Evolutionary conservation across 1,140 invertebrate genomes (phyloP).

Genomic region (Platyura marginata): DNA sequence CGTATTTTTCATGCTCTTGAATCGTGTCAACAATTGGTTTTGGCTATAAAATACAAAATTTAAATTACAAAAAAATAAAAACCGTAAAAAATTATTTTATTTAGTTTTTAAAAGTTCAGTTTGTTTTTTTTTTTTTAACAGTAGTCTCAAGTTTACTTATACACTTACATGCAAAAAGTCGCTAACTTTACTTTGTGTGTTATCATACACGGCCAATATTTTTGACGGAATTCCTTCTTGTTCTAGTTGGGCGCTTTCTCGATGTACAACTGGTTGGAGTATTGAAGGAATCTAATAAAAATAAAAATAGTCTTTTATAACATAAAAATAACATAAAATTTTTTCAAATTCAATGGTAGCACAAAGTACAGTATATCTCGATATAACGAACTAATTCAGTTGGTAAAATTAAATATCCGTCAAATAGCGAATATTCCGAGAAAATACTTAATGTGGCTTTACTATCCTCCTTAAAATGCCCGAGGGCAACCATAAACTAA

Average conservation of each 20-base stretch:
- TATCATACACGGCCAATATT: constrained; percentile 16
- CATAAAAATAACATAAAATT: too few relatives aligned
- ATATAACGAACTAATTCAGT: too few relatives aligned
- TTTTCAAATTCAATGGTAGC: too few relatives aligned
- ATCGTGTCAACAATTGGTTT: constrained; percentile 34
- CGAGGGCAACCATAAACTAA: too few relatives aligned
- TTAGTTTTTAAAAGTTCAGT: too few relatives aligned
- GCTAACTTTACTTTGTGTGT: constrained; percentile 14
- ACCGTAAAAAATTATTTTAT: background rate
- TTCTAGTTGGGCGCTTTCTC: constrained; percentile 20
- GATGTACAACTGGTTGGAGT: background rate
- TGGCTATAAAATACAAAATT: constrained; percentile 17
- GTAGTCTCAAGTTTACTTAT: background rate
- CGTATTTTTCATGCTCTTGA: constrained; percentile 36
- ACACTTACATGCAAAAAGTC: constrained; percentile 16
- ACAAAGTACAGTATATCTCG: too few relatives aligned
- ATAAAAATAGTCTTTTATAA: too few relatives aligned
- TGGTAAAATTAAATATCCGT: too few relatives aligned
- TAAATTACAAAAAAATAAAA: background rate
- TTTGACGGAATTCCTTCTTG: constrained; percentile 18
- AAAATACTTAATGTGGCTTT: too few relatives aligned
- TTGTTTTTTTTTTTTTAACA: background rate
- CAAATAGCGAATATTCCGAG: too few relatives aligned
- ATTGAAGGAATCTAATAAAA: too few relatives aligned
- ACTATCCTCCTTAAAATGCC: too few relatives aligned